phyloP scores from a whole-genome alignment of 2,113 vertebrate species.

The Ameiurus melas region DNA sequence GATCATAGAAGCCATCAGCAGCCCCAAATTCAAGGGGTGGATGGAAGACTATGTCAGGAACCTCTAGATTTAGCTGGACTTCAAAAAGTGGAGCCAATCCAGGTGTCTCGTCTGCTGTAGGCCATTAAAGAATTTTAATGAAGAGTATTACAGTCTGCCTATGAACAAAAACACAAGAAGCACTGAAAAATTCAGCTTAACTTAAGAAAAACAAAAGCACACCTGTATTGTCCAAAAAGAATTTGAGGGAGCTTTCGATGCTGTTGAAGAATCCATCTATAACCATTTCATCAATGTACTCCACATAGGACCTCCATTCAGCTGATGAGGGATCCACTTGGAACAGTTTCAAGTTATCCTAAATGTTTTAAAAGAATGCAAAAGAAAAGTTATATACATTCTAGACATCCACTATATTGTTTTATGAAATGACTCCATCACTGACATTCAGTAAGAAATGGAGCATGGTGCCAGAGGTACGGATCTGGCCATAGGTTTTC shows the following conservation, averaged over 20 bases:
- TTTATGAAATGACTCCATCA: not conserved
- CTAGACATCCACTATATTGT: not conserved
- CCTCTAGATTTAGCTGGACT: constrained; percentile 78
- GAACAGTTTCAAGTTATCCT: constrained; percentile 85
- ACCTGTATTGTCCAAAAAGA: constrained; percentile 91
- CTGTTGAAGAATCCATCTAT: constrained; percentile 85
- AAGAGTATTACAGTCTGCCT: not conserved
- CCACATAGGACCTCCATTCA: constrained; percentile 83
- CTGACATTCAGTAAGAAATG: constrained; percentile 83
- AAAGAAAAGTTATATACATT: not conserved
- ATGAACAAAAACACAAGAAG: not conserved
- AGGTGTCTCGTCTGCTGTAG: constrained; percentile 71
- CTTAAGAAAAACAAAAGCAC: constrained; percentile 9
- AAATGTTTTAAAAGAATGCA: constrained; percentile 19
- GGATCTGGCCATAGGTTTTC: constrained; percentile 73
- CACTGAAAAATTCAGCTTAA: not conserved
- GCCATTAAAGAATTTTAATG: not conserved
- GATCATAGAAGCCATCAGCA: constrained; percentile 75
- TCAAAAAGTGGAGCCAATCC: constrained; percentile 81
- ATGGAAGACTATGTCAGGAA: constrained; percentile 83
- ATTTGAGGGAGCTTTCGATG: constrained; percentile 83
- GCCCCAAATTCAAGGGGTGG: constrained; percentile 80
- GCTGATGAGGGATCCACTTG: constrained; percentile 74
- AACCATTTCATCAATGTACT: constrained; percentile 86
- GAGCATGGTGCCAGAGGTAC: constrained; percentile 79